phyloP scores from a whole-genome alignment of 2,797 vertebrate species.

The Halcyon smyrnensis region DNA sequence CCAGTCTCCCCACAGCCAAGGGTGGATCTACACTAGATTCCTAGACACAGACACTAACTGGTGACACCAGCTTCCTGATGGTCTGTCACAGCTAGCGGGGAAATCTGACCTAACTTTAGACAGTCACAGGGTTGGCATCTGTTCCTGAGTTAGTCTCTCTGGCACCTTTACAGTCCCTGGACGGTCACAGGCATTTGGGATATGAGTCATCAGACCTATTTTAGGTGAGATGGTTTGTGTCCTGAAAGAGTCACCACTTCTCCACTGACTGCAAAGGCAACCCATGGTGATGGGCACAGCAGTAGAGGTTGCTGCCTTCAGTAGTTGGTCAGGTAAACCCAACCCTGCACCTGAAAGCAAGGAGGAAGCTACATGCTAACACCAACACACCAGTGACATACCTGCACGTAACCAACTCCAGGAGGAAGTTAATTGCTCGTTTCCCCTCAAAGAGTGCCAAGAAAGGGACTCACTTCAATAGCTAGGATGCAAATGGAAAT shows the following conservation, averaged over 20 bases:
- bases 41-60: not conserved
- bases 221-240: not conserved
- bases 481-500: not conserved
- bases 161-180: not conserved
- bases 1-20: accelerated
- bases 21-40: not conserved
- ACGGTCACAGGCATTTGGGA: not conserved
- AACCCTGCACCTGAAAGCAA: not conserved
- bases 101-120: not conserved
- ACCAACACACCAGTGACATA: not conserved
- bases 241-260: not conserved
- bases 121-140: not conserved
- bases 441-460: not conserved
- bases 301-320: not conserved
- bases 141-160: not conserved
- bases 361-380: not conserved
- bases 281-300: accelerated
- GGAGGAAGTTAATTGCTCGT: not conserved
- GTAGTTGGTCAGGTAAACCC: not conserved
- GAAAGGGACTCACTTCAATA: not conserved
- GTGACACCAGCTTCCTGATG: not conserved
- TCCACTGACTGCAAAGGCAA: not conserved
- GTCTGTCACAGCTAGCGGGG: not conserved
- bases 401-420: not conserved
- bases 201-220: not conserved